Evolutionary conservation across 2,888 invertebrate species (phyloP).

Genomic region (Dicycla oo): DNA sequence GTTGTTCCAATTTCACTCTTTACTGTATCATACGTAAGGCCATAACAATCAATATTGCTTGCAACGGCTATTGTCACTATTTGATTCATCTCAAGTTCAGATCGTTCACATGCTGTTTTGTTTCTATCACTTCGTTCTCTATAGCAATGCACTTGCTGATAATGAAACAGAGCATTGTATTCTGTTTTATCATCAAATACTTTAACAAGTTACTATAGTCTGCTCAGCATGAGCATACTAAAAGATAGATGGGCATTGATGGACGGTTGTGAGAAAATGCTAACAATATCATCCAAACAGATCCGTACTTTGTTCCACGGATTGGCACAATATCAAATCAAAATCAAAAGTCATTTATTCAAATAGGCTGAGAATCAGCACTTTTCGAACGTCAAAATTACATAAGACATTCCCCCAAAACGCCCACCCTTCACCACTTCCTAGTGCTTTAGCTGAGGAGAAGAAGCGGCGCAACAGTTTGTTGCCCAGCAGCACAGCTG

Average conservation of each 20-base stretch:
- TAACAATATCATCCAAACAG: neutral
- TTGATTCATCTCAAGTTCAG: conserved; percentile 29
- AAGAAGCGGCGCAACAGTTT: too few relatives aligned
- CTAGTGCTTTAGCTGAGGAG: too few relatives aligned
- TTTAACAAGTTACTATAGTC: neutral
- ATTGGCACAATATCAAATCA: too few relatives aligned
- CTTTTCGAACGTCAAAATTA: too few relatives aligned
- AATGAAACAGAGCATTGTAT: neutral
- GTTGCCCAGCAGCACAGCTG: too few relatives aligned
- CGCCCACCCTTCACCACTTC: too few relatives aligned
- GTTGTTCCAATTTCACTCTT: neutral
- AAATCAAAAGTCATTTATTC: too few relatives aligned
- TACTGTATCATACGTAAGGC: neutral
- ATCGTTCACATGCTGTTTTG: neutral
- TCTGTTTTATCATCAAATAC: neutral
- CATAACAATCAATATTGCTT: neutral
- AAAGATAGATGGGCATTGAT: neutral
- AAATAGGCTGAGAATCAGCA: too few relatives aligned
- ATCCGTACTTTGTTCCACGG: neutral
- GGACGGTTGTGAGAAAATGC: conserved; percentile 16
- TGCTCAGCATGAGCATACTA: neutral
- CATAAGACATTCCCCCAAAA: too few relatives aligned
- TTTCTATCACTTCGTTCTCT: conserved; percentile 3
- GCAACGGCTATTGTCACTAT: neutral
- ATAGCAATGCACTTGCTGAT: conserved; percentile 12